These are phyloP conservation scores for Threskiornis aethiopicus DNA, from an alignment of 2,797 vertebrate genomes.

Conservation along the genomic window DNA sequence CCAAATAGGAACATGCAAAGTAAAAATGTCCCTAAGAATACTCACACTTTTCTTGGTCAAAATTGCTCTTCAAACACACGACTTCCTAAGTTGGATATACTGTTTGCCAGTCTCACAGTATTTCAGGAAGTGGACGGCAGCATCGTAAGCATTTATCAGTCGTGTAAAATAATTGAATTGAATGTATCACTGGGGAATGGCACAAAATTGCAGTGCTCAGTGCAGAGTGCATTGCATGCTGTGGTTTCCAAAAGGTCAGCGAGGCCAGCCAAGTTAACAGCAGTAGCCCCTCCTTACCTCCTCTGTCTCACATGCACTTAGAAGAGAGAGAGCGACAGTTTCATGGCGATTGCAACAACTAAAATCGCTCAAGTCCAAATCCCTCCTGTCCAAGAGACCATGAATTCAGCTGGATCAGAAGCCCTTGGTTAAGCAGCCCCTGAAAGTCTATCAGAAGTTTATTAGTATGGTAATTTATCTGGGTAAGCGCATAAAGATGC, in stretches of 20 bases:
- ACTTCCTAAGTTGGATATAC: background rate
- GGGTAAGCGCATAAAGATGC: constrained; percentile 14
- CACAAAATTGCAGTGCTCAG: background rate
- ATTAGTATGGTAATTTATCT: constrained; percentile 50
- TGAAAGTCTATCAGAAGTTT: constrained; percentile 54
- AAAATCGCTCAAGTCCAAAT: constrained; percentile 4
- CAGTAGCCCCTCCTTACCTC: background rate
- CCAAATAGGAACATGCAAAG: background rate
- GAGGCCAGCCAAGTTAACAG: background rate
- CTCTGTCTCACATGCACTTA: background rate
- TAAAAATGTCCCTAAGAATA: background rate
- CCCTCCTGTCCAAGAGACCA: background rate
- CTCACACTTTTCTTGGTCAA: background rate
- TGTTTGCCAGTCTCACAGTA: background rate
- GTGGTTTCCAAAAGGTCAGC: background rate
- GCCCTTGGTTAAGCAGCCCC: constrained; percentile 34
- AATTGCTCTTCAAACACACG: background rate
- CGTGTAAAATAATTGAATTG: rapidly evolving
- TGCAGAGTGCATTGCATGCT: background rate
- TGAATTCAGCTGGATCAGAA: constrained; percentile 48
- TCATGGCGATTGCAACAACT: background rate
- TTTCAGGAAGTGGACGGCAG: background rate
- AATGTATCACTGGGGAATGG: background rate
- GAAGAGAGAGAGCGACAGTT: background rate
- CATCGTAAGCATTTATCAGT: background rate